phyloP scores from a whole-genome alignment of 2,113 vertebrate species.

The Zosterops hypoxanthus region DNA sequence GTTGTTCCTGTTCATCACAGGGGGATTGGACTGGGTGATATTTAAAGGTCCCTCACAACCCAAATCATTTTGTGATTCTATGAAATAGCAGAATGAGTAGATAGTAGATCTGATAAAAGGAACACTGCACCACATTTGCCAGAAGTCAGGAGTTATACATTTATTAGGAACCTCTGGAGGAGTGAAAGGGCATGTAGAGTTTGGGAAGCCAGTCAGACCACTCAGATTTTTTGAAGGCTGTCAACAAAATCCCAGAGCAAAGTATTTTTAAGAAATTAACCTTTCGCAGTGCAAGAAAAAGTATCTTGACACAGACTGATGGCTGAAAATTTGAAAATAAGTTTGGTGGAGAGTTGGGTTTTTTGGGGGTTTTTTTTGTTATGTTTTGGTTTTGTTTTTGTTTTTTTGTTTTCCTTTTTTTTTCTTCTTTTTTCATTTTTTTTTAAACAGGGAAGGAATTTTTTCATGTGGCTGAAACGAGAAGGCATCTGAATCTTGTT shows the following conservation, averaged over 20 bases:
- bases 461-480: not conserved
- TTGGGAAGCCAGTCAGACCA: rapidly evolving
- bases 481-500: not conserved
- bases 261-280: not conserved
- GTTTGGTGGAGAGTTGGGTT: not conserved
- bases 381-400: not conserved
- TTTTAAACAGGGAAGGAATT: not conserved
- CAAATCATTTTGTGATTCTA: not conserved
- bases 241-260: not conserved
- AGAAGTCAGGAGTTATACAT: not conserved
- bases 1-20: not conserved
- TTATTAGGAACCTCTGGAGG: not conserved
- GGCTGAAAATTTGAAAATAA: not conserved
- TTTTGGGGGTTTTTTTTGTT: too few relatives aligned
- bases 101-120: not conserved
- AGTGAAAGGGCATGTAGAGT: not conserved
- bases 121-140: not conserved
- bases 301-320: not conserved
- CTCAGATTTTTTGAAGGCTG: not conserved
- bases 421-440: not conserved
- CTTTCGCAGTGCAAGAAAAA: not conserved
- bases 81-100: not conserved
- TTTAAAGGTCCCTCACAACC: not conserved
- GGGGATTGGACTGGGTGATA: not conserved
- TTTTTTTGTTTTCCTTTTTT: rapidly evolving